Evolutionary conservation across 2,113 vertebrate genomes (phyloP).

Genomic region (Panthera leo): DNA sequence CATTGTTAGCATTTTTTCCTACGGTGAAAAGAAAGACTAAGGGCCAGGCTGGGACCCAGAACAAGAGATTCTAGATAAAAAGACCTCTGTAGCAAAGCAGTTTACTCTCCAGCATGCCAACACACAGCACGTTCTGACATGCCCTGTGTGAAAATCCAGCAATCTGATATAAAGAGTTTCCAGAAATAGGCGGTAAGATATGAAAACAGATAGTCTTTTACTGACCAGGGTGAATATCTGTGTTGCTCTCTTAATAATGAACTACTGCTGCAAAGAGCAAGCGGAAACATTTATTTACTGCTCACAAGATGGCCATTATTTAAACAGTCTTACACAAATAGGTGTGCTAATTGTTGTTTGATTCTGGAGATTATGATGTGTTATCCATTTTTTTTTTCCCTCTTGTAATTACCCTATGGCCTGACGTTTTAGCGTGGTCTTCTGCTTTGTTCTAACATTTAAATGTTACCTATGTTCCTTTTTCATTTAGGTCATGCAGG

Average conservation of each 20-base stretch:
- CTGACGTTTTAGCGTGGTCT: not conserved
- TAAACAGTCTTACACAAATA: not conserved
- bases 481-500: not conserved
- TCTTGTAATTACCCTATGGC: not conserved
- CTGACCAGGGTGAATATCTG: not conserved
- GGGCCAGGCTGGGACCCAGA: not conserved
- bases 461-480: not conserved
- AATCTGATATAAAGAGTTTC: not conserved
- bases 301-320: not conserved
- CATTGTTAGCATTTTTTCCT: not conserved
- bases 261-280: not conserved
- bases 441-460: slow-evolving; percentile 42
- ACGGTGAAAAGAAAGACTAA: not conserved
- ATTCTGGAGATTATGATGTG: not conserved
- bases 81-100: not conserved
- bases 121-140: not conserved
- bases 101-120: not conserved
- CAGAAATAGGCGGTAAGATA: not conserved
- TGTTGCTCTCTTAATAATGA: not conserved
- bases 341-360: not conserved
- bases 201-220: not conserved
- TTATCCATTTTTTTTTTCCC: not conserved
- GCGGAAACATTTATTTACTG: slow-evolving; percentile 36
- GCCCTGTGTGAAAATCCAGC: not conserved
- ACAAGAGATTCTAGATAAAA: slow-evolving; percentile 36